Evolutionary conservation across 2,113 vertebrate species (phyloP).

Genomic region (Dipodomys merriami): DNA sequence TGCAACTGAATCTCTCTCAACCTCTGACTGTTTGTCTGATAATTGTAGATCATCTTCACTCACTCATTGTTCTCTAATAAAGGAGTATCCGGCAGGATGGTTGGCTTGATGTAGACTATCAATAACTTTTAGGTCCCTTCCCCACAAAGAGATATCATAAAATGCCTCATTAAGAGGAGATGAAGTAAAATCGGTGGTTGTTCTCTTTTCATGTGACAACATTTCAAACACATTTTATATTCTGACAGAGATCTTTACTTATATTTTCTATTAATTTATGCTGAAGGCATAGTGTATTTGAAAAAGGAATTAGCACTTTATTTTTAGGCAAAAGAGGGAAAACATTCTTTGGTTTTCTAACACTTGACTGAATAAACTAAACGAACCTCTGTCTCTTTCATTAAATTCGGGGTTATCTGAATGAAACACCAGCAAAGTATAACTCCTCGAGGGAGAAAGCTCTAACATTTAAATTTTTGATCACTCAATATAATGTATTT

Average conservation of each 20-base stretch:
- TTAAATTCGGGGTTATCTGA: background rate
- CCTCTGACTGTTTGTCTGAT: slow-evolving; percentile 43
- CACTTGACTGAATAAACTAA: slow-evolving; percentile 13
- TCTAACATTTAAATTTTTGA: slow-evolving; percentile 5
- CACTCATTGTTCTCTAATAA: slow-evolving; percentile 26
- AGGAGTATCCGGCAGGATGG: slow-evolving; percentile 51
- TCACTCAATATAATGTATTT: background rate
- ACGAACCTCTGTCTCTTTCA: slow-evolving; percentile 20
- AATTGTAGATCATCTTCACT: slow-evolving; percentile 18
- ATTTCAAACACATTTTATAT: slow-evolving; percentile 67
- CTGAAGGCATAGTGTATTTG: background rate
- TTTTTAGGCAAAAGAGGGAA: slow-evolving; percentile 66
- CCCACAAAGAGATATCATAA: slow-evolving; percentile 54
- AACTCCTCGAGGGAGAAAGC: background rate
- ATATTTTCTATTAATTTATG: slow-evolving; percentile 67
- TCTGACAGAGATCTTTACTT: slow-evolving; percentile 62
- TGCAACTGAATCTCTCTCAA: background rate
- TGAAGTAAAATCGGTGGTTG: slow-evolving; percentile 73
- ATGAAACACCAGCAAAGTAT: slow-evolving; percentile 14
- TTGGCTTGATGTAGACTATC: slow-evolving; percentile 68
- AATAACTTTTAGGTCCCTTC: slow-evolving; percentile 56
- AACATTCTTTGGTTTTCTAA: slow-evolving; percentile 36
- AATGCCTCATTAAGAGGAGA: slow-evolving; percentile 54
- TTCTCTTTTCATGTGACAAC: slow-evolving; percentile 59
- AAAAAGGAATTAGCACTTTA: slow-evolving; percentile 56